Evolutionary conservation across 1,140 invertebrate species (phyloP).

Genomic region (Pseudomyrmex cubaensis): DNA sequence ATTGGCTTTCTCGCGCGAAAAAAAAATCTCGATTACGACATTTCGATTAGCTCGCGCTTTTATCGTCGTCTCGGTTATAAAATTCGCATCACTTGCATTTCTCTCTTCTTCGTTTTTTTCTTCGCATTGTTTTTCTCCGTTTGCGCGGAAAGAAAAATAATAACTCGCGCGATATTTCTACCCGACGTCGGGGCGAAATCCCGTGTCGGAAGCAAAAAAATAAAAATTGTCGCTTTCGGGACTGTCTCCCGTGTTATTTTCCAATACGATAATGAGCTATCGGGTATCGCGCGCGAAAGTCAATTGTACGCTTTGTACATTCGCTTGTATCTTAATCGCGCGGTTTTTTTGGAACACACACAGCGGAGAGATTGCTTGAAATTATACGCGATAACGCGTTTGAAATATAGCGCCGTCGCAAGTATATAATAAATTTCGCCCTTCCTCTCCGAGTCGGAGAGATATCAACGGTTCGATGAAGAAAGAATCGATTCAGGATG

Average conservation of each 20-base stretch:
- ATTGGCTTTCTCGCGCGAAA: background rate
- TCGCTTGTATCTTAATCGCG: background rate
- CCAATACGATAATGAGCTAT: background rate
- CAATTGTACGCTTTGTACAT: constrained; percentile 15
- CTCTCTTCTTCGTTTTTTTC: too few relatives aligned
- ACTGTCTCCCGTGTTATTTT: background rate
- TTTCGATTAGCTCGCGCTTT: background rate
- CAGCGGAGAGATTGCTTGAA: constrained; percentile 1
- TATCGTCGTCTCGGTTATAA: background rate
- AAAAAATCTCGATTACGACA: background rate
- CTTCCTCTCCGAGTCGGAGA: background rate
- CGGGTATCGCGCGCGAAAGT: background rate
- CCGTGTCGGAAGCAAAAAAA: too few relatives aligned
- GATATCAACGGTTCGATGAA: constrained; percentile 7
- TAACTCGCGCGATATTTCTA: too few relatives aligned
- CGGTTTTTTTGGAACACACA: background rate
- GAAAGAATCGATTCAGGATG: constrained; percentile 48
- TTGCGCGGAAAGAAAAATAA: too few relatives aligned
- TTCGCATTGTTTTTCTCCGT: too few relatives aligned
- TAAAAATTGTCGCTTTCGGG: too few relatives aligned
- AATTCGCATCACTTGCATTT: background rate
- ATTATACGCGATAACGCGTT: constrained; percentile 11
- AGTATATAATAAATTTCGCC: constrained; percentile 1
- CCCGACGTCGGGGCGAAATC: too few relatives aligned
- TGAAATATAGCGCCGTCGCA: constrained; percentile 5